These are phyloP conservation scores for Entelurus aequoreus DNA, from an alignment of 2,113 vertebrate species.

Conservation along the genomic window DNA sequence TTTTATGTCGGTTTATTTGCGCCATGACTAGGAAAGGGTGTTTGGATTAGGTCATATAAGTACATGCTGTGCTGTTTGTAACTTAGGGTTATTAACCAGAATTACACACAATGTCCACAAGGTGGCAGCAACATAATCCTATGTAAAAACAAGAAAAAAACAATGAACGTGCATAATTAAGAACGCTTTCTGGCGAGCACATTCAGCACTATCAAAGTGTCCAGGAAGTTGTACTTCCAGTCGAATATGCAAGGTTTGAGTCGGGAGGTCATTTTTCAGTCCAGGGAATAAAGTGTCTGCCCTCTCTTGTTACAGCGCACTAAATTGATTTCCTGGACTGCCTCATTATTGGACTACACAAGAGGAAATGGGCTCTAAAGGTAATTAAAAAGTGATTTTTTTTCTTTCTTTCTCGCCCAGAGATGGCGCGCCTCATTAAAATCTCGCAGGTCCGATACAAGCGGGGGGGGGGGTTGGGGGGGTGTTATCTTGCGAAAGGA, in stretches of 20 bases:
- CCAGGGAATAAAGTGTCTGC: constrained; percentile 9
- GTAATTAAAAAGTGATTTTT: constrained; percentile 13
- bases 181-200: neutral
- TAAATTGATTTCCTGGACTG: constrained; percentile 8
- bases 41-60: too few species aligned
- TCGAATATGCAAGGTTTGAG: constrained; percentile 2
- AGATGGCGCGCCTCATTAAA: constrained; percentile 4
- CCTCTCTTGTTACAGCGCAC: constrained; percentile 4
- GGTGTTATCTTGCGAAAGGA: constrained; percentile 1
- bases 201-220: neutral
- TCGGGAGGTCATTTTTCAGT: constrained; percentile 3
- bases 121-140: too few species aligned
- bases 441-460: neutral
- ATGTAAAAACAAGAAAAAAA: too few species aligned
- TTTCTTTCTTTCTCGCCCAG: constrained; percentile 1
- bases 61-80: too few species aligned
- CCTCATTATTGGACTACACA: constrained; percentile 13
- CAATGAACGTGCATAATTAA: neutral
- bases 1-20: too few species aligned
- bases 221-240: too few species aligned
- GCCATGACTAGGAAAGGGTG: too few species aligned
- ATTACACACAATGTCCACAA: too few species aligned
- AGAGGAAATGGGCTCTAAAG: constrained; percentile 1
- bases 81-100: too few species aligned
- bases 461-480: too few species aligned